Conservation (phyloP, 2,888 invertebrate genomes). For the Synanthedon formicaeformis region DNA sequence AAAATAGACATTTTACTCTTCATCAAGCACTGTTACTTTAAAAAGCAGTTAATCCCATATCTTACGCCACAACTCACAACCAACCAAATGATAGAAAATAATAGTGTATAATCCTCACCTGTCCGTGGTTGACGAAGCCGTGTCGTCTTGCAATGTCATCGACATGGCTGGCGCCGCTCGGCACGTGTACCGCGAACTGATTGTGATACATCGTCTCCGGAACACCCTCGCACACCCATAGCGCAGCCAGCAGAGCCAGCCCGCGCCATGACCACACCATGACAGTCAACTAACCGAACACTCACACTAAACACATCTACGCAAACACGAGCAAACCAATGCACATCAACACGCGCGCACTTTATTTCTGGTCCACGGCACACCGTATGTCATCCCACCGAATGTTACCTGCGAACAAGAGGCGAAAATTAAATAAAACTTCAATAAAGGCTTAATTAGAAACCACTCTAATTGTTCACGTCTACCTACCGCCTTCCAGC, state of each 20-base stretch:
- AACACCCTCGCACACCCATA: slow-evolving; percentile 34
- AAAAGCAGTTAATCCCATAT: too few species aligned
- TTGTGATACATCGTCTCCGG: slow-evolving; percentile 76
- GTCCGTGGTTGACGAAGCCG: slow-evolving; percentile 88
- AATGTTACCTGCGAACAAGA: slow-evolving; percentile 29
- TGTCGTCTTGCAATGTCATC: slow-evolving; percentile 83
- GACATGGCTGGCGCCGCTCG: slow-evolving; percentile 78
- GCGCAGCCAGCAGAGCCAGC: slow-evolving; percentile 27
- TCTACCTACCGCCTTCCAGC: slow-evolving; percentile 23
- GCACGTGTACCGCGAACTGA: slow-evolving; percentile 89
- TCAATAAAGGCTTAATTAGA: slow-evolving; percentile 29
- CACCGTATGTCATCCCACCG: slow-evolving; percentile 29
- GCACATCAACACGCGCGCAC: not conserved
- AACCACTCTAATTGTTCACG: slow-evolving; percentile 30
- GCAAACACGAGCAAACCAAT: not conserved
- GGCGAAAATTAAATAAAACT: not conserved
- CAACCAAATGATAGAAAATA: too few species aligned
- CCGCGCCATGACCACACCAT: slow-evolving; percentile 47
- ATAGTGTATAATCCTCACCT: slow-evolving; percentile 76
- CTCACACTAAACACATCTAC: slow-evolving; percentile 4
- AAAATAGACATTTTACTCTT: too few species aligned
- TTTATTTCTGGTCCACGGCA: not conserved
- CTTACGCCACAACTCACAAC: too few species aligned
- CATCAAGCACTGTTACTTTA: too few species aligned
- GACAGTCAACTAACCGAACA: not conserved